phyloP scores from a whole-genome alignment of 2,888 invertebrate species.

The Tiliacea citrago region DNA sequence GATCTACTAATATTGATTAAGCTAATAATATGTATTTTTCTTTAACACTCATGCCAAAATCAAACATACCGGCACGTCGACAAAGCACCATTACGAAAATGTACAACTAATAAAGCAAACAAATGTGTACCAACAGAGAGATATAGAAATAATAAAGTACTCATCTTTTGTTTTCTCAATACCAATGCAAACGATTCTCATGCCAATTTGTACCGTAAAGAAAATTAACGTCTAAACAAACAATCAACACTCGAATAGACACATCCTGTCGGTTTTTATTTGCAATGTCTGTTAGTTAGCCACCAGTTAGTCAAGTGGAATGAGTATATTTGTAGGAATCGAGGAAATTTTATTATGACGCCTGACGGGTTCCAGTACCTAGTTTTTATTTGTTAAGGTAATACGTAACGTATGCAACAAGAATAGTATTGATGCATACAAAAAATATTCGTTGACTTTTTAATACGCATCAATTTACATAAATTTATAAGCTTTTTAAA shows the following conservation, averaged over 20 bases:
- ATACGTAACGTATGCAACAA: conserved; percentile 33
- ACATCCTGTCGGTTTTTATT: conserved; percentile 56
- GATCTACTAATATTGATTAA: conserved; percentile 17
- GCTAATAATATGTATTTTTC: conserved; percentile 26
- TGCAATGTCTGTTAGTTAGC: conserved; percentile 54
- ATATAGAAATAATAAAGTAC: conserved; percentile 41
- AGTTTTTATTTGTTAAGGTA: conserved; percentile 56
- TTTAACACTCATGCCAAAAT: conserved; percentile 9
- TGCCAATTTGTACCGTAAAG: conserved; percentile 51
- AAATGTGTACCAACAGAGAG: conserved; percentile 24
- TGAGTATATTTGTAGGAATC: conserved; percentile 40
- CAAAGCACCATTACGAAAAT: conserved; percentile 35
- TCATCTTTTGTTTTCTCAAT: conserved; percentile 50
- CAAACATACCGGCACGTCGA: conserved; percentile 23
- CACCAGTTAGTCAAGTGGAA: conserved; percentile 40
- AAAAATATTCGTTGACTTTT: conserved; percentile 43
- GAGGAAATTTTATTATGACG: conserved; percentile 48
- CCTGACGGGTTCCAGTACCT: conserved; percentile 45
- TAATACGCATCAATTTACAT: conserved; percentile 41
- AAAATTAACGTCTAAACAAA: conserved; percentile 61
- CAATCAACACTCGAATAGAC: conserved; percentile 50
- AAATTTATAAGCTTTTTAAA: conserved; percentile 41
- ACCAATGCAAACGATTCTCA: conserved; percentile 30
- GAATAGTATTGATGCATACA: conserved; percentile 35
- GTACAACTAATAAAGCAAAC: conserved; percentile 30